These are phyloP conservation scores for Ptychoptera albimana DNA, from an alignment of 2,888 invertebrate genomes.

Conservation along the genomic window DNA sequence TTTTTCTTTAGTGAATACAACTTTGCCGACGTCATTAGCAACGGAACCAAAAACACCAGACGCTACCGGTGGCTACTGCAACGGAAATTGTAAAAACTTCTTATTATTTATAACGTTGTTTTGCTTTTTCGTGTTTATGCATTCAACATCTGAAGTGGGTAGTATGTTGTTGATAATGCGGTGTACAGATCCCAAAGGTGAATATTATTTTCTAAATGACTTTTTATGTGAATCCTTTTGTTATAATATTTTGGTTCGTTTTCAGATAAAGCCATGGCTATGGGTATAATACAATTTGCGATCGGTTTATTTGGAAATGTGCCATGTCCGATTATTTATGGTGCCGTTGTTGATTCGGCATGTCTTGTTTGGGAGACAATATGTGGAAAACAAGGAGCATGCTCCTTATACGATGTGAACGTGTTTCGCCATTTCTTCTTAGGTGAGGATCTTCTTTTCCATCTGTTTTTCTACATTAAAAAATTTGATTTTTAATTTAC, in stretches of 20 bases:
- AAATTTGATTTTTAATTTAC: not conserved
- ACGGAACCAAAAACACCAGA: constrained; percentile 11
- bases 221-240: not conserved
- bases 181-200: constrained; percentile 70
- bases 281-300: constrained; percentile 85
- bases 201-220: not conserved
- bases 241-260: constrained; percentile 3
- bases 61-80: constrained; percentile 67
- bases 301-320: constrained; percentile 88
- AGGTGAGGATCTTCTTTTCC: constrained; percentile 36
- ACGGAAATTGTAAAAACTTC: constrained; percentile 61
- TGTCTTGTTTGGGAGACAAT: constrained; percentile 75
- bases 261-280: constrained; percentile 81
- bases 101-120: constrained; percentile 68
- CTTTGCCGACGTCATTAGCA: too few relatives aligned
- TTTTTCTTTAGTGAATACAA: not conserved
- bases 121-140: constrained; percentile 77
- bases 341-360: constrained; percentile 81
- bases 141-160: constrained; percentile 85
- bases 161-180: constrained; percentile 79
- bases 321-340: constrained; percentile 89
- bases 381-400: constrained; percentile 68
- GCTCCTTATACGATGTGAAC: constrained; percentile 74
- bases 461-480: not conserved
- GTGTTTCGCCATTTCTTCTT: constrained; percentile 71